Base-by-base conservation (phyloP, 1,140 invertebrate species). In the Drosophila tsacasi region DNA sequence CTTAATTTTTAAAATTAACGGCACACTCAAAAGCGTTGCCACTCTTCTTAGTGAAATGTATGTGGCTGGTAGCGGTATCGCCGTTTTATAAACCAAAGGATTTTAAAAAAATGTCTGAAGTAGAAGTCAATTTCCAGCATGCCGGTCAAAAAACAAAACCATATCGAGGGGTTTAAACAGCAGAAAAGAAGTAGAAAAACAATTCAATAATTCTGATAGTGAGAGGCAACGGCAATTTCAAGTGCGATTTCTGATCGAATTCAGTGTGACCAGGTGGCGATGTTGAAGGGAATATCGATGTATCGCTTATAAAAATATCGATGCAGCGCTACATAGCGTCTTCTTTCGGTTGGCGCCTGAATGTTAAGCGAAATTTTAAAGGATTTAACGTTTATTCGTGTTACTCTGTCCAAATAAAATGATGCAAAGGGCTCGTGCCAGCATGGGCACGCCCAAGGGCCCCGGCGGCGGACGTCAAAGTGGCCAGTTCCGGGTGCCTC, bases 381-480 rank as follows among this genome's bases (percentile, higher is more conserved):
- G 81, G 71, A 76, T 60, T 71, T 59, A 37, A 17, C 55, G 25
- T n/a, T 40, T n/a, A 63, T 10, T 59, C 9, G 10, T 0, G 19
- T 35, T 52, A 46, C 35, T 35, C 32, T 12, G 0, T 8, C 10
- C 6, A 5, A 42, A 30, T 7, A 3, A 4, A 30, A 50, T 13
- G 2, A 57, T 72, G 54, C 21, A 46, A 10, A 61, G 39, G 55
- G 57, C 69, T 50, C 77, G 62, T 30, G 54, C 23, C 39, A 84
- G 60, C 54, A 47, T 54, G 55, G 82, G 74, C 42, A 66, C 75
- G 13, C 64, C 63, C 10, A 73, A 81, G 32, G 27, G 40, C 13
- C 49, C 39, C 17, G 77, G 62, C 3, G 60, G 39, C 6, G 52
- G 23, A 9, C 76, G 79, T 12, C 35, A 52, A 25, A 86, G 68